These are phyloP conservation scores for Bombus difficillimus DNA, from an alignment of 1,140 invertebrate species.

Conservation along the genomic window DNA sequence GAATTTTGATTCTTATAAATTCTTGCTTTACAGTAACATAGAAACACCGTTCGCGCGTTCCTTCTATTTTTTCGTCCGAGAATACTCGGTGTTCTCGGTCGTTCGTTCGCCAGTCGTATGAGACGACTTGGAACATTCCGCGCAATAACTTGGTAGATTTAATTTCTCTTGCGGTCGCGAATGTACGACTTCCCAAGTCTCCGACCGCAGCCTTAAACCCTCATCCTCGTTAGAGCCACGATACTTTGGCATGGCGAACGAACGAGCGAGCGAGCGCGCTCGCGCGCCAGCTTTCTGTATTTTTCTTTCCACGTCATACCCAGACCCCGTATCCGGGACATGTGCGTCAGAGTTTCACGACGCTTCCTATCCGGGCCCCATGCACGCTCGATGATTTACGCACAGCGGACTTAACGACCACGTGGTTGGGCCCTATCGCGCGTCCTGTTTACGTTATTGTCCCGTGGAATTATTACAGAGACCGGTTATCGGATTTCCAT, in stretches of 20 bases:
- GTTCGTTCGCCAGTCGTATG: no score
- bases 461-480: background rate
- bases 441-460: constrained; percentile 22
- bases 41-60: background rate
- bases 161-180: constrained; percentile 47
- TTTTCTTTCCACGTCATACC: constrained; percentile 33
- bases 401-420: background rate
- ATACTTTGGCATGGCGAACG: background rate
- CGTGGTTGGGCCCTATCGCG: background rate
- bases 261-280: background rate
- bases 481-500: background rate
- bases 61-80: background rate
- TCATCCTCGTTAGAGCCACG: background rate
- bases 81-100: background rate
- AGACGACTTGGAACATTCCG: constrained; percentile 11
- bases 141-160: constrained; percentile 36
- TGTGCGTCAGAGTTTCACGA: constrained; percentile 35
- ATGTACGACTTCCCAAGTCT: constrained; percentile 54
- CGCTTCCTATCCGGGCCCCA: constrained; percentile 2
- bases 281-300: background rate
- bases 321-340: constrained; percentile 54
- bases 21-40: no score
- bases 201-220: constrained; percentile 38
- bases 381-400: constrained; percentile 31
- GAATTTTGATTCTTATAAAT: background rate